Base-by-base conservation (phyloP, 2,797 vertebrate species). In the Pipistrellus pygmaeus region DNA sequence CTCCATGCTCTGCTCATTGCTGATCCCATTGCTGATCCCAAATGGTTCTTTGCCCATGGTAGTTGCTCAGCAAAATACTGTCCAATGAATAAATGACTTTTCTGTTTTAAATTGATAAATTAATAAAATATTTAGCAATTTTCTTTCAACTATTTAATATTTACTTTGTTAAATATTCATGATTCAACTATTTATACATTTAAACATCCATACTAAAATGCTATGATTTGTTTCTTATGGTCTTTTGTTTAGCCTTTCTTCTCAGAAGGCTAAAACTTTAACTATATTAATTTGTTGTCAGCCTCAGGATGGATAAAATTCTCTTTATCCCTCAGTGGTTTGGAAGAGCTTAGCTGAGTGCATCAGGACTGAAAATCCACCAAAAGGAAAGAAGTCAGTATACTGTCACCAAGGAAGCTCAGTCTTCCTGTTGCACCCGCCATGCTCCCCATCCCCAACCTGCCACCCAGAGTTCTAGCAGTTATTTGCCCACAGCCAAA, bases 401-500 rank as follows among this genome's bases (percentile, higher is more conserved):
- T 17, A 17, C 48, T 51, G 66, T 41, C 8, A 2, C 48, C 32
- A 81, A 90, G 90, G 81, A 90, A 88, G 71, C 48, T 81, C 53
- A 4, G 3, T 30, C 15, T 5, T 55, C 66, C 66, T 55, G 8
- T 12, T 62, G 68, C 41, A 8, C 13, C 62, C 6, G 6, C 62
- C 3, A 55, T 3, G 8, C 21, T 23, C 62, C 30, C 3, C 27
- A 2, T 5, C 27, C 14, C 62, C 60, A 62, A 53, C 30, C 5
- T 15, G 66, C 25, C 46, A 51, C 32, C 25, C 38, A 41, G 55
- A 86, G 62, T 73, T 94, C 12, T 68, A 30, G 46, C 38, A 77
- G 3, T 18, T 95, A 76, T 93, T 92, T 92, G 30, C 27, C 48
- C 85, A 46, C 8, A 71, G 93, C 18, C 90, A 96, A 91, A 77